Evolutionary conservation across 2,888 invertebrate species (phyloP).

Genomic region (Norana najaformis): DNA sequence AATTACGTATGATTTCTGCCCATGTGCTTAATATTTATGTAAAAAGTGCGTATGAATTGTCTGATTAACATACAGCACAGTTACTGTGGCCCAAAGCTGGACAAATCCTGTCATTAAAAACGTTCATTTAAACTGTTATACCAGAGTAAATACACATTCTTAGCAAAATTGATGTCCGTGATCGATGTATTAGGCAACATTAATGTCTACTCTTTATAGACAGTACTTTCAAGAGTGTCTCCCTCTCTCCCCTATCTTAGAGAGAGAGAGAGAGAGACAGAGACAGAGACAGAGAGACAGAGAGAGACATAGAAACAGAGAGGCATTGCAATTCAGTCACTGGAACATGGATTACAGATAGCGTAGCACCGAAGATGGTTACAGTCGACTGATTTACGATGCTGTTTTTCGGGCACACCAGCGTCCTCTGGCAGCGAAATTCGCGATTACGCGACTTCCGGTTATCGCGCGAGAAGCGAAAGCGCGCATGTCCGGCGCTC

Average conservation of each 20-base stretch:
- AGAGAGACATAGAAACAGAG: not conserved
- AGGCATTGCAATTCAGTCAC: not conserved
- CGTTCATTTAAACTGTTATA: no score
- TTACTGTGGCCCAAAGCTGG: no score
- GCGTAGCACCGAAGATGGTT: not conserved
- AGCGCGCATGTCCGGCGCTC: slow-evolving; percentile 18
- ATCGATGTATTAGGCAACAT: no score
- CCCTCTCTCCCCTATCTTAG: no score
- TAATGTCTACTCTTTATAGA: no score
- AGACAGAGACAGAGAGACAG: not conserved
- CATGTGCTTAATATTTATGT: not conserved
- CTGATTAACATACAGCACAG: no score
- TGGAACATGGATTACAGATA: slow-evolving; percentile 9
- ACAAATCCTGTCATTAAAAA: no score
- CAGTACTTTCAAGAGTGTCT: no score
- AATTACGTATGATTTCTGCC: no score
- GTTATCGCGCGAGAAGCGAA: slow-evolving; percentile 21
- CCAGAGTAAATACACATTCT: no score
- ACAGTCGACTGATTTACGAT: slow-evolving; percentile 20
- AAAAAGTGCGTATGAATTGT: not conserved
- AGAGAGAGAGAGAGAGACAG: not conserved
- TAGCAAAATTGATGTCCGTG: no score
- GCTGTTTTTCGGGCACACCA: not conserved
- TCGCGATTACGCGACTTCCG: slow-evolving; percentile 20
- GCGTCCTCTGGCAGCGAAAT: slow-evolving; percentile 14